Conservation (phyloP, 2,113 vertebrate species). For the Rana temporaria region DNA sequence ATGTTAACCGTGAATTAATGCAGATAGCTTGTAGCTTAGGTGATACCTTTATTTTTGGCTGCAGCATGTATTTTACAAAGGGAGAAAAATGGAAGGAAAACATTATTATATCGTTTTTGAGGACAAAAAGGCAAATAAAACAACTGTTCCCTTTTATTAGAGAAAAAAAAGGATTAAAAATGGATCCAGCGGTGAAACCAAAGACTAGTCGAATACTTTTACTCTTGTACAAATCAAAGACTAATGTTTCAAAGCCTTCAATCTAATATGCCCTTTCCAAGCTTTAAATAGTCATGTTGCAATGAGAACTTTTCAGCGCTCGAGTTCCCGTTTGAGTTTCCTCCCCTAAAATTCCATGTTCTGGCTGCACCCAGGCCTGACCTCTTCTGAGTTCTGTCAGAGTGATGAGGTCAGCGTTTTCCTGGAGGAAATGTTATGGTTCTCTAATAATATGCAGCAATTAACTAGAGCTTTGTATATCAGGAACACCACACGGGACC, state of each 20-base stretch:
- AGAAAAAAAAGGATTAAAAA: no score
- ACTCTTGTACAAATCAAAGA: no score
- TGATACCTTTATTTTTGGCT: no score
- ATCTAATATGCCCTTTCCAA: not conserved
- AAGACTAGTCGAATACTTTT: no score
- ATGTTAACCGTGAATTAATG: no score
- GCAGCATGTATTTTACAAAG: no score
- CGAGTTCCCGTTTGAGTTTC: slow-evolving; percentile 24
- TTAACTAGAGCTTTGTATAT: not conserved
- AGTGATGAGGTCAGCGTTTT: slow-evolving; percentile 51
- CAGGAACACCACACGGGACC: not conserved
- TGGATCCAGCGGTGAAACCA: no score
- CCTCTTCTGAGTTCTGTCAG: slow-evolving; percentile 26
- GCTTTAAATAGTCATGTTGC: slow-evolving; percentile 24
- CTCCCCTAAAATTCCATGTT: slow-evolving; percentile 48
- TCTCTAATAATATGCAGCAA: slow-evolving; percentile 20
- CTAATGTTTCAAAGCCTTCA: not conserved
- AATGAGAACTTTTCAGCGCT: slow-evolving; percentile 31
- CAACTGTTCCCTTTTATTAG: no score
- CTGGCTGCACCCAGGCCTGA: slow-evolving; percentile 39
- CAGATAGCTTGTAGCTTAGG: no score
- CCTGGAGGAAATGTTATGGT: slow-evolving; percentile 47
- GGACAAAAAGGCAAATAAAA: no score
- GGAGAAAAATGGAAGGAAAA: no score
- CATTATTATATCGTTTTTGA: no score